Base-by-base conservation (phyloP, 2,888 invertebrate genomes). In the Platypus cylindrus region DNA sequence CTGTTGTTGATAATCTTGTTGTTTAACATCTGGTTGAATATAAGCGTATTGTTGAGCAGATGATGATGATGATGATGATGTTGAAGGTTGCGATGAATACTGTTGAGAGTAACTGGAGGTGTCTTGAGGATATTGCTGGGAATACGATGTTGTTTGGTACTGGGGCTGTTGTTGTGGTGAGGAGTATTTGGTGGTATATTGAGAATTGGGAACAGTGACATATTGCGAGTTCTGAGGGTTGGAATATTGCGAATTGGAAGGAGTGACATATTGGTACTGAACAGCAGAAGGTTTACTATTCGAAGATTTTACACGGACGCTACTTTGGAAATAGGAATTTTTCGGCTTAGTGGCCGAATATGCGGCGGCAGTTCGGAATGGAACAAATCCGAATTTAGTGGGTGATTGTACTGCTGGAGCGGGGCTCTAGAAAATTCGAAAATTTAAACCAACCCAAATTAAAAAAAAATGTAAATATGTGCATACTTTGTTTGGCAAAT, bases 381-480 rank as follows among this genome's bases (percentile, higher is more conserved):
- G 53, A 3, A 54, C 46, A 31, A 54, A 56, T 5, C 56, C 54
- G 35, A 46, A 55, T 34, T 53, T 47, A 1, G 53, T 52, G 17
- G 55, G 53, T 3, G 53, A 52, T 20, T 37, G 39, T 3, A 41
- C 40, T 3, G 43, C 38, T 3, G 40, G 41, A 11, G 17, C 26
- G 16, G 27, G 34, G 12, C 41, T 37, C 37, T 40, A 30, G 17
- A 37, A 38, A 29, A 20, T 20, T 20, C 5, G 9, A 20, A 20
- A 7, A 20, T 20, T 20, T 20, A 20, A 20, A 9, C 9, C 20
- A 7, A 20, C 22, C 4, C 3, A 18, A 30, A 8, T 3, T 7
- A 16, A 4, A 29, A 7, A 16, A 7, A 29, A 5, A 29, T 29
- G 14, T 16, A 26, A 26, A 7, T 26, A n/a, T 25, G 7, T 3